A percentile compares a stretch with the other conserved stretches of the same genome.
Conservation (phyloP, 1,140 invertebrate genomes). For the Drosophila melanica region DNA sequence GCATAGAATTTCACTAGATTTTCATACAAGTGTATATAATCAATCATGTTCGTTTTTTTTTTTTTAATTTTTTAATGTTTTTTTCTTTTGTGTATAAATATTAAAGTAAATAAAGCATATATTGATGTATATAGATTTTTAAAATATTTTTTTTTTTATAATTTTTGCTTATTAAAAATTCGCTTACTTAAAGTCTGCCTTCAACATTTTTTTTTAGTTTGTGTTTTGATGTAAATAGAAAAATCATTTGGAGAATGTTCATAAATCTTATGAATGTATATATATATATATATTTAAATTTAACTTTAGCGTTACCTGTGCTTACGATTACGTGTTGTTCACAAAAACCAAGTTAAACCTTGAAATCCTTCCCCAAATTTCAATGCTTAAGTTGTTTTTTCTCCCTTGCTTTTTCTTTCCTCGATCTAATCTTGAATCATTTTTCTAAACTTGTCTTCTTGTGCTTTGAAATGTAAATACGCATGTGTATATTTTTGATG, state of each 20-base stretch:
- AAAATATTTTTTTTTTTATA: slow-evolving; percentile 58
- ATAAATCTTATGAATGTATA: slow-evolving; percentile 52
- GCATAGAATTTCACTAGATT: slow-evolving; percentile 60
- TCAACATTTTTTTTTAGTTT: slow-evolving; percentile 53
- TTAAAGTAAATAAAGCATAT: slow-evolving; percentile 83
- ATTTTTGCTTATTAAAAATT: slow-evolving; percentile 74
- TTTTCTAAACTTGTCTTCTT: slow-evolving; percentile 16
- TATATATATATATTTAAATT: slow-evolving; percentile 27
- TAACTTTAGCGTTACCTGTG: slow-evolving; percentile 40
- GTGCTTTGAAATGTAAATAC: slow-evolving; percentile 49
- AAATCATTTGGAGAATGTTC: slow-evolving; percentile 65
- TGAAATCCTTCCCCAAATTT: slow-evolving; percentile 84
- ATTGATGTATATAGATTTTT: slow-evolving; percentile 72
- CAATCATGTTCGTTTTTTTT: slow-evolving; percentile 22
- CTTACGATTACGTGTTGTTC: slow-evolving; percentile 48
- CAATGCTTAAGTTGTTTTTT: slow-evolving; percentile 74
- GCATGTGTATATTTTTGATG: slow-evolving; percentile 42
- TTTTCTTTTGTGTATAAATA: slow-evolving; percentile 64
- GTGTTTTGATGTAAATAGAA: slow-evolving; percentile 71
- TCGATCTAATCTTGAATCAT: slow-evolving; percentile 11
- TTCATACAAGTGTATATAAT: slow-evolving; percentile 60
- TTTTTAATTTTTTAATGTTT: slow-evolving; percentile 49
- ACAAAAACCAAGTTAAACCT: slow-evolving; percentile 72
- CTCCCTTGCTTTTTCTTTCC: slow-evolving; percentile 5
- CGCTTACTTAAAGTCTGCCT: slow-evolving; percentile 76